phyloP scores from a whole-genome alignment of 2,888 invertebrate species.

The Helleia helle region DNA sequence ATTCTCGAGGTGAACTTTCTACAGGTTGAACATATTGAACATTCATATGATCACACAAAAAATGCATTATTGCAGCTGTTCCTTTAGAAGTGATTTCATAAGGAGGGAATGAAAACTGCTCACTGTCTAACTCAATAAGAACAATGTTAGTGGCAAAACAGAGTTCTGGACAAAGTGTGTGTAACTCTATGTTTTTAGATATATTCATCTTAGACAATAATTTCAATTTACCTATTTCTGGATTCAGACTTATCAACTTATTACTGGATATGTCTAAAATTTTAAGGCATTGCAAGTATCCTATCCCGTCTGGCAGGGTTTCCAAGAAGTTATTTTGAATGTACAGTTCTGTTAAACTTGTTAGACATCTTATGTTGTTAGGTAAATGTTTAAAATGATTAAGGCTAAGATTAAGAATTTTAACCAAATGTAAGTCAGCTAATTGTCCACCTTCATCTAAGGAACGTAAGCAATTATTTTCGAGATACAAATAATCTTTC shows the following conservation, averaged over 20 bases:
- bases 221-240: slow-evolving; percentile 76
- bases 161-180: slow-evolving; percentile 76
- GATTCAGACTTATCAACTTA: slow-evolving; percentile 76
- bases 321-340: slow-evolving; percentile 81
- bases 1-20: slow-evolving; percentile 34
- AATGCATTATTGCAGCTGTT: slow-evolving; percentile 78
- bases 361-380: slow-evolving; percentile 76
- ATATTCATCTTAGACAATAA: slow-evolving; percentile 76
- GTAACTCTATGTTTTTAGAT: slow-evolving; percentile 73
- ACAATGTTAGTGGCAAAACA: slow-evolving; percentile 77
- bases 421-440: slow-evolving; percentile 78
- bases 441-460: slow-evolving; percentile 82
- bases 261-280: slow-evolving; percentile 83
- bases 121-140: slow-evolving; percentile 75
- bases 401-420: slow-evolving; percentile 77
- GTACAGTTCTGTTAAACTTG: slow-evolving; percentile 82
- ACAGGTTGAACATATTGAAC: slow-evolving; percentile 63
- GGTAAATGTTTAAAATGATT: slow-evolving; percentile 79
- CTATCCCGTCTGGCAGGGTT: slow-evolving; percentile 79
- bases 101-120: slow-evolving; percentile 79
- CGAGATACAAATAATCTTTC: slow-evolving; percentile 79
- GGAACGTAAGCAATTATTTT: slow-evolving; percentile 80
- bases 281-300: slow-evolving; percentile 75
- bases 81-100: slow-evolving; percentile 73
- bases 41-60: slow-evolving; percentile 65